Percentiles rank a stretch among this genome's conserved stretches.
Conservation (phyloP, 2,888 invertebrate species). For the Rhamnusium bicolor region DNA sequence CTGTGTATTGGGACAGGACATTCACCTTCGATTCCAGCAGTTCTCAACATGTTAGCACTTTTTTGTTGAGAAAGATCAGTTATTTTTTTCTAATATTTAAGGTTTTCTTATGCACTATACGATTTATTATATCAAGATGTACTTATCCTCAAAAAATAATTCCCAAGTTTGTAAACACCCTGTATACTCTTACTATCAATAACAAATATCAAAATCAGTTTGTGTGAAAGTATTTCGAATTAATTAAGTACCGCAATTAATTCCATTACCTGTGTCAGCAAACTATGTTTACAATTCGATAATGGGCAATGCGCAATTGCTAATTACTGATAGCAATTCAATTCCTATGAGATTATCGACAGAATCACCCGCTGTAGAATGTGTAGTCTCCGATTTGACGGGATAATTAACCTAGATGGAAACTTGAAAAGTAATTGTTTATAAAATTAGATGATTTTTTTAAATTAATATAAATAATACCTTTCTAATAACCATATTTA, state of each 20-base stretch:
- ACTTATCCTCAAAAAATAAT: no score
- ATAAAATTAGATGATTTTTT: not conserved
- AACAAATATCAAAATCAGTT: not conserved
- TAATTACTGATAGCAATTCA: slow-evolving; percentile 54
- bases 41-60: no score
- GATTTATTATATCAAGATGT: no score
- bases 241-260: slow-evolving; percentile 39
- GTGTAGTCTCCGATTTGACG: slow-evolving; percentile 46
- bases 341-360: slow-evolving; percentile 53
- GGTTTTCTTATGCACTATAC: no score
- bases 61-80: no score
- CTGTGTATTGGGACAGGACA: no score
- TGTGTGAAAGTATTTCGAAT: slow-evolving; percentile 8
- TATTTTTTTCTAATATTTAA: no score
- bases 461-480: not conserved
- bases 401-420: slow-evolving; percentile 50
- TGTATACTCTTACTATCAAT: no score
- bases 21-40: no score
- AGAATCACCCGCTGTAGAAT: slow-evolving; percentile 43
- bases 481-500: not conserved
- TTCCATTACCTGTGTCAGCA: slow-evolving; percentile 52
- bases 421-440: slow-evolving; percentile 10
- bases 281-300: slow-evolving; percentile 55
- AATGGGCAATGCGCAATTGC: slow-evolving; percentile 51
- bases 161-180: no score